Evolutionary conservation across 2,113 vertebrate species (phyloP), one percentile per base, ranked within the genome.

Genomic region (Caracal caracal): DNA sequence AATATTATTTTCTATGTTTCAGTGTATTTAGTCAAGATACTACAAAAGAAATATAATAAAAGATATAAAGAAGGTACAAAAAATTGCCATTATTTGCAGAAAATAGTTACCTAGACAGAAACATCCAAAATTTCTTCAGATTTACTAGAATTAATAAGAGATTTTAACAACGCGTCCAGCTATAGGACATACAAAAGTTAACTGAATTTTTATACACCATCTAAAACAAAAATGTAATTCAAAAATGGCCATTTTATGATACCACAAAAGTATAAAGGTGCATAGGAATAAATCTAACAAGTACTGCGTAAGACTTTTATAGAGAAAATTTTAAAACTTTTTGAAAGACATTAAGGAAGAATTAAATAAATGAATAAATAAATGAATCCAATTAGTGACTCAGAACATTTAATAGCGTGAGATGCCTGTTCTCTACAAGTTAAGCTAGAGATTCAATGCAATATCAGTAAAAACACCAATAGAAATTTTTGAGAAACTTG

Each of bases 271-370:
- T 35, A n/a, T 61, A 91, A 80, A 1, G 0, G 24, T 26, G 71
- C 0, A 12, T 70, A 24, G 22, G 6, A 51, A 80, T 59, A 56
- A 79, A 82, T 53, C 28, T 70, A 85, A 87, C 17, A 68, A 94
- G 93, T 70, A 83, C 17, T 88, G 6, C 15, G 2, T 22, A 28
- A 5, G 35, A 81, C 33, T 6, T 90, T 93, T 78, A 63, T 33
- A 82, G 30, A 68, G 66, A 97, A 93, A 59, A 12, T 37, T 81
- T 73, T 71, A 47, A 87, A 94, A 83, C n/a, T 66, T 85, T 86
- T 90, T 79, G 28, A 76, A 82, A 76, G 47, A 75, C 13, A 56
- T 78, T 63, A 96, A 92, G 16, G 56, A 70, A 90, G 33, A 87
- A 80, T 8, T 75, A 53, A 94, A 83, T 83, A 51, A 92, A 70